Evolutionary conservation across 1,140 invertebrate species (phyloP).

Genomic region (Riptortus pedestris): DNA sequence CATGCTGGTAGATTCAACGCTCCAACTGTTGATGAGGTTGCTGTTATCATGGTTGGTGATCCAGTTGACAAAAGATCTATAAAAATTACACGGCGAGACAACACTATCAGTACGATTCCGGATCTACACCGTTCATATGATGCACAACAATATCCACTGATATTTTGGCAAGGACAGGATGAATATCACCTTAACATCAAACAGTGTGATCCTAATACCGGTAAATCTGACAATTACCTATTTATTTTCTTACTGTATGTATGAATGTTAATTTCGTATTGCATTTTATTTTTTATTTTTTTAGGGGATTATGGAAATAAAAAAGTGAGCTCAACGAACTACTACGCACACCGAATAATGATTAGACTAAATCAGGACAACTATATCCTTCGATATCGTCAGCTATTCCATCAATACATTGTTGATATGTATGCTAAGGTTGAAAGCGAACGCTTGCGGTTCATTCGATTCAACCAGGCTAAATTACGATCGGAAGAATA

Average conservation of each 20-base stretch:
- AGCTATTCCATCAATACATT: conserved; percentile 36
- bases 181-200: neutral
- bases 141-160: conserved; percentile 36
- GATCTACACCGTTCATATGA: conserved; percentile 36
- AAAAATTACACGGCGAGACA: conserved; percentile 24
- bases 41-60: conserved; percentile 33
- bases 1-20: conserved; percentile 34
- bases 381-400: neutral
- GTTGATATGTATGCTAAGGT: conserved; percentile 43
- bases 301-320: neutral
- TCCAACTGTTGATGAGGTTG: conserved; percentile 32
- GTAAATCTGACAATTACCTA: neutral
- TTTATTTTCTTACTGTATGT: neutral
- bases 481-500: conserved; percentile 38
- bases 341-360: conserved; percentile 38
- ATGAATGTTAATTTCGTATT: neutral
- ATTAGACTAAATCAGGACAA: conserved; percentile 26
- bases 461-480: too few species aligned
- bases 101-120: conserved; percentile 25
- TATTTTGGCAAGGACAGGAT: conserved; percentile 33
- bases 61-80: conserved; percentile 33
- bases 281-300: neutral
- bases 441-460: conserved; percentile 39
- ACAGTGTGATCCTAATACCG: neutral
- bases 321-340: neutral